These are phyloP conservation scores for Leptogaster cylindrica DNA, from an alignment of 2,888 invertebrate species.

Conservation along the genomic window DNA sequence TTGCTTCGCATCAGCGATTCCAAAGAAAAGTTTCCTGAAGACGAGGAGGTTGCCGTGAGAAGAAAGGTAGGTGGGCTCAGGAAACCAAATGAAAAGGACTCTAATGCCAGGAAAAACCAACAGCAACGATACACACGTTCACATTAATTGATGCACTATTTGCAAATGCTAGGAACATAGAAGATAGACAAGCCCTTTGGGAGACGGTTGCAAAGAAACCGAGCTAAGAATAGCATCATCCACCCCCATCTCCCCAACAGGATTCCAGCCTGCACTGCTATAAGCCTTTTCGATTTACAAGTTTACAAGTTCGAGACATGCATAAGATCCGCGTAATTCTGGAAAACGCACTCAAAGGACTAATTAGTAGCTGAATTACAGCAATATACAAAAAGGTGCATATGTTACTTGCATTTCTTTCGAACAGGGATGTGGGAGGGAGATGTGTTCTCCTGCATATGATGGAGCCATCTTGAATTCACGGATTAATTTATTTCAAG, in stretches of 20 bases:
- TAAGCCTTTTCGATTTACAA: constrained; percentile 22
- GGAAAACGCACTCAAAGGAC: constrained; percentile 45
- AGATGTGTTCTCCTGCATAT: not conserved
- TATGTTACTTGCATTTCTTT: too few species aligned
- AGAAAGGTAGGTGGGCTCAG: not conserved
- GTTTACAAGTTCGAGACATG: constrained; percentile 18
- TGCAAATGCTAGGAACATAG: not conserved
- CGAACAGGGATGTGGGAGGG: not conserved
- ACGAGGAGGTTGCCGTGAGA: not conserved
- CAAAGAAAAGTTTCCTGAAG: constrained; percentile 9
- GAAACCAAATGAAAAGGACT: too few species aligned
- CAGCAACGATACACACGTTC: not conserved
- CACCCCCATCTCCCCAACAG: not conserved
- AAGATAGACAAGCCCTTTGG: not conserved
- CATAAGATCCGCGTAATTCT: constrained; percentile 25
- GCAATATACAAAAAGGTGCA: too few species aligned
- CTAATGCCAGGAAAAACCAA: not conserved
- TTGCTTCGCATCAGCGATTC: not conserved
- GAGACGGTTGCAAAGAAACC: not conserved
- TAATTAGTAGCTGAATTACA: constrained; percentile 43
- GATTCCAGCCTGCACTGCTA: not conserved
- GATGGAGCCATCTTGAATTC: constrained; percentile 32
- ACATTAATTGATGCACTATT: too few species aligned
- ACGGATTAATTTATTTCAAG: constrained; percentile 31
- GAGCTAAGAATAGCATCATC: not conserved